Evolutionary conservation across 2,888 invertebrate genomes (phyloP), one percentile per base, ranked within the genome.

Genomic region (Chouioia cunea): DNA sequence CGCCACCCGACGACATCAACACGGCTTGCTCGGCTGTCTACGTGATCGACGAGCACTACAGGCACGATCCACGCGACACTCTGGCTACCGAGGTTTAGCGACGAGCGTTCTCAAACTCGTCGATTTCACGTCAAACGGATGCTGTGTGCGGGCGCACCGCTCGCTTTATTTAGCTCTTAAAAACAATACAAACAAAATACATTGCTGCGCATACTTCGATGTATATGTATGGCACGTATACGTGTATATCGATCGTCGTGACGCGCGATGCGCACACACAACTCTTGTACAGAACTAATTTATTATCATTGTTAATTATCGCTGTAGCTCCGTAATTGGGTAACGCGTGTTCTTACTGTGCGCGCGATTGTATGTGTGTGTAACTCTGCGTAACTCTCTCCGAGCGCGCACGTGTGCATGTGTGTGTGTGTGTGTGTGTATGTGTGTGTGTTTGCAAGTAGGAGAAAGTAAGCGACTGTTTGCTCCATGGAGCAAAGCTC

Each of bases 1-100:
- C 75, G 8, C 79, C 79, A 62, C 78, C 79, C n/a, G 77, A 78
- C 16, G 79, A 77, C 70, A 3, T 36, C 36, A 12, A 27, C 22
- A 14, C 22, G 75, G 73, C 62, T 76, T 56, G 80, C 23, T 84
- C 86, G 79, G 88, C 88, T 78, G 92, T 92, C 83, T 92, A 92
- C 88, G 91, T 92, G 84, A 88, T 92, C 86, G 92, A 92, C 88
- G 92, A 92, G 87, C 92, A 92, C 85, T 92, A 91, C 87, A 91
- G 91, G 86, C 91, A 91, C 79, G 77, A 79, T 70, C 73, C 79
- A 48, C 64, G 87, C 87, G 75, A 91, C 91, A 84, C 91, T 12
- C 36, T 92, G 85, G 92, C 92, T 81, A 93, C 92, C 83, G 92
- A 92, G 89, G 93, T 92, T 88, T 93, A 92, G 90, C 89, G 65